Evolutionary conservation across 2,797 vertebrate species (phyloP).

Genomic region (Antrozous pallidus): DNA sequence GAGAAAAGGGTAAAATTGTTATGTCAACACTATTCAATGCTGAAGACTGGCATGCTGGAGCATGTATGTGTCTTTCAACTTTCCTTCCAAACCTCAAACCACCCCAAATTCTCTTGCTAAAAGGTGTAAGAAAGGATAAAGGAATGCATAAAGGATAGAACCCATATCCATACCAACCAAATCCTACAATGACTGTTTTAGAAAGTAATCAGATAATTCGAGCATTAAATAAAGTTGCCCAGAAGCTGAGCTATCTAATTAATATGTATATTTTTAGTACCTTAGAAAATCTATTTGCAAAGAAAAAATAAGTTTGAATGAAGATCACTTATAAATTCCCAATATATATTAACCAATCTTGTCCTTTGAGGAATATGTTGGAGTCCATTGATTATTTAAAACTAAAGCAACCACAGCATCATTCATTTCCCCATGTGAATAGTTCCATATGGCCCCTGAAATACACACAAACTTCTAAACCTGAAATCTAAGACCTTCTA

Average conservation of each 20-base stretch:
- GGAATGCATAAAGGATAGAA: neutral
- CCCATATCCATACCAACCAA: neutral
- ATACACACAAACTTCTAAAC: neutral
- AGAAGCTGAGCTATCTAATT: neutral
- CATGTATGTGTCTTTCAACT: neutral
- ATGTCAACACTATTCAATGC: slow-evolving; percentile 6
- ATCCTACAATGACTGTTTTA: slow-evolving; percentile 11
- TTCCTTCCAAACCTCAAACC: slow-evolving; percentile 57
- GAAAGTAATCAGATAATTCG: neutral
- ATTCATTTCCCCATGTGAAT: neutral
- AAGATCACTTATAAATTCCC: neutral
- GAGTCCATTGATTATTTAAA: neutral
- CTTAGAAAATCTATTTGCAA: neutral
- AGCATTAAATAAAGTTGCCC: neutral
- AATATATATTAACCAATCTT: neutral
- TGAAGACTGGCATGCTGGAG: neutral
- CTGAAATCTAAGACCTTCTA: neutral
- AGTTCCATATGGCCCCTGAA: neutral
- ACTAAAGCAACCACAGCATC: neutral
- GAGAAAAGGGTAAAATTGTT: slow-evolving; percentile 13
- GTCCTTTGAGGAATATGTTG: neutral
- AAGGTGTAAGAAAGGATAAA: neutral
- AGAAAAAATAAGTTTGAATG: slow-evolving; percentile 10
- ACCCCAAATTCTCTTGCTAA: slow-evolving; percentile 46
- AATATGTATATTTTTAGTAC: neutral